A percentile compares a stretch with the other conserved stretches of the same genome.
Conservation (phyloP, 37 sponge, comb jelly and placozoan species). For the Ianthella basta region DNA sequence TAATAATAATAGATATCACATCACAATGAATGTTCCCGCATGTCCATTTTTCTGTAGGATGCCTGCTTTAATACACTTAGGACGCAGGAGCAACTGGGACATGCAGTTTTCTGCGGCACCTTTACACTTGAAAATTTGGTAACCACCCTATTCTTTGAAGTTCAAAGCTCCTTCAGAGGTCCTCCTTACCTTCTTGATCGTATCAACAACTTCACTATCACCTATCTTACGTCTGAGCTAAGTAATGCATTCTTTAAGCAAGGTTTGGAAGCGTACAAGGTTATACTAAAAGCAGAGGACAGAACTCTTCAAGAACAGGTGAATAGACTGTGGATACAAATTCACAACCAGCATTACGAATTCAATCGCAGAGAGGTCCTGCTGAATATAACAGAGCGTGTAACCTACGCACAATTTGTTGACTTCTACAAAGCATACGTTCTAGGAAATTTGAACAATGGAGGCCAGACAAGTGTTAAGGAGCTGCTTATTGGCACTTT, state of each 20-base stretch:
- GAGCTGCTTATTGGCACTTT: no score
- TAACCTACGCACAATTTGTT: constrained; percentile 14
- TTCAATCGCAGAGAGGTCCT: constrained; percentile 54
- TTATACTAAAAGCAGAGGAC: constrained; percentile 29
- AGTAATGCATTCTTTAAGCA: background rate
- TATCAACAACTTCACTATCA: constrained; percentile 50
- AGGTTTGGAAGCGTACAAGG: background rate
- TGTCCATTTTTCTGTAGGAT: constrained; percentile 51
- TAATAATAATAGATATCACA: no score
- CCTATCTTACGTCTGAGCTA: background rate
- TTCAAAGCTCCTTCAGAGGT: constrained; percentile 66
- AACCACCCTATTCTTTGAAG: constrained; percentile 43
- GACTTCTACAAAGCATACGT: constrained; percentile 55
- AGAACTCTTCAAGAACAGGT: constrained; percentile 48
- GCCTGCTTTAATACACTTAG: constrained; percentile 78
- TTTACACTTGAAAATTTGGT: background rate
- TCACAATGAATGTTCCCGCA: no score
- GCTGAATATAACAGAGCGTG: background rate
- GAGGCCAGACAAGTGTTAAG: no score
- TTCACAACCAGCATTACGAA: constrained; percentile 40
- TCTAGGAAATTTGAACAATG: no score
- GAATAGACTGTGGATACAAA: constrained; percentile 53
- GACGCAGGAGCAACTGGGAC: constrained; percentile 81
- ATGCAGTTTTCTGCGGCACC: constrained; percentile 62
- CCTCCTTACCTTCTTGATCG: constrained; percentile 42